Evolutionary conservation across 2,797 vertebrate genomes (phyloP).

Genomic region (Chelmon rostratus): DNA sequence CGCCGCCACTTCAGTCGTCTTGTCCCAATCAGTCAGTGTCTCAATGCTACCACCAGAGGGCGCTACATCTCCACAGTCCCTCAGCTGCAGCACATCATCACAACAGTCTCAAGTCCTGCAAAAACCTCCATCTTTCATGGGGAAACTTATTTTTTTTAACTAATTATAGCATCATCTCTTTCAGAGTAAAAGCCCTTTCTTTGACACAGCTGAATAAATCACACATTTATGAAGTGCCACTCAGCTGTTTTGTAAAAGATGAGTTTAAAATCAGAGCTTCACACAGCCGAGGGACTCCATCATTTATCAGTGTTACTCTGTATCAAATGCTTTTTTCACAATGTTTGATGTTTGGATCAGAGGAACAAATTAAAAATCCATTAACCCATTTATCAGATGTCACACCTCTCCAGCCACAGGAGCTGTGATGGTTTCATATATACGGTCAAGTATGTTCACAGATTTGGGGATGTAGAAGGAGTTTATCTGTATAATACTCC

Average conservation of each 20-base stretch:
- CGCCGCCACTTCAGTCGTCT: too few relatives aligned
- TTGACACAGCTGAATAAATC: neutral
- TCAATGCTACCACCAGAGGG: conserved; percentile 26
- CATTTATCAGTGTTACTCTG: neutral
- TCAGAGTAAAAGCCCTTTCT: neutral
- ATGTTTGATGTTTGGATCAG: neutral
- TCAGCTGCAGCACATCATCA: neutral
- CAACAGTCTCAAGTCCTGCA: too few relatives aligned
- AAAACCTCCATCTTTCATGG: too few relatives aligned
- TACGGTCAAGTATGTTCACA: neutral
- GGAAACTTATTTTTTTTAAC: neutral
- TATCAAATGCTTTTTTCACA: neutral
- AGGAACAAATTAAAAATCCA: conserved; percentile 16
- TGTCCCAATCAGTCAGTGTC: neutral
- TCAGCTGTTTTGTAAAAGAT: neutral
- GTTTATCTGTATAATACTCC: neutral
- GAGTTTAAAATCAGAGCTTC: neutral
- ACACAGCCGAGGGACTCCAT: neutral
- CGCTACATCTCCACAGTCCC: neutral
- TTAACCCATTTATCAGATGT: conserved; percentile 1
- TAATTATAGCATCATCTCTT: neutral
- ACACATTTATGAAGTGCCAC: too few relatives aligned
- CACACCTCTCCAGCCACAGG: neutral
- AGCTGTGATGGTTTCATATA: neutral
- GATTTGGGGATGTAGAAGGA: neutral